phyloP scores from a whole-genome alignment of 2,797 vertebrate genomes.

The Lepilemur ruficaudatus region DNA sequence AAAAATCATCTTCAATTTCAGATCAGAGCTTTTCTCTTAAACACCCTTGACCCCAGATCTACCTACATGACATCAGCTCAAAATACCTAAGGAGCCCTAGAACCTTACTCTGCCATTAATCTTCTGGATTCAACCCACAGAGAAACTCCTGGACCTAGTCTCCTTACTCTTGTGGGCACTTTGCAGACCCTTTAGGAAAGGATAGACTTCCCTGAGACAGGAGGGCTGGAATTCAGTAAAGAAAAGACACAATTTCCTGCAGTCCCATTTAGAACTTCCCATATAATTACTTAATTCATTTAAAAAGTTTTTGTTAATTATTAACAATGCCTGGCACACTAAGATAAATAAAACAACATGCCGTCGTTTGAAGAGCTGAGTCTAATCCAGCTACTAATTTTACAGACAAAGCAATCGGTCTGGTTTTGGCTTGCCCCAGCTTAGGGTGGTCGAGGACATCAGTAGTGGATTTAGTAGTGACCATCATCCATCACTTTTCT shows the following conservation, averaged over 20 bases:
- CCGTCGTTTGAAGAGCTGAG: neutral
- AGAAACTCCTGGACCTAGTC: neutral
- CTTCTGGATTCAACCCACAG: neutral
- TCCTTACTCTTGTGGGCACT: neutral
- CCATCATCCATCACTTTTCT: neutral
- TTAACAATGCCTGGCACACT: slow-evolving; percentile 2
- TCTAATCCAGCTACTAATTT: neutral
- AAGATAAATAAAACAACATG: slow-evolving; percentile 16
- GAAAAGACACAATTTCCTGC: slow-evolving; percentile 9
- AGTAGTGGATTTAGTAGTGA: neutral
- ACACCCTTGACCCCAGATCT: neutral
- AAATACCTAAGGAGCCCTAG: neutral
- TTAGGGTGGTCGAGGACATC: neutral
- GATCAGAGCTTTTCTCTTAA: neutral
- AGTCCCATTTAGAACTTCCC: slow-evolving; percentile 32
- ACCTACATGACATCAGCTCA: neutral
- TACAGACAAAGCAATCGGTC: neutral
- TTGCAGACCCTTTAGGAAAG: neutral
- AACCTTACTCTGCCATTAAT: neutral
- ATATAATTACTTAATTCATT: slow-evolving; percentile 37
- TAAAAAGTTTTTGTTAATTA: slow-evolving; percentile 32
- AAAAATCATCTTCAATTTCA: neutral
- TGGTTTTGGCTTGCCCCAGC: neutral
- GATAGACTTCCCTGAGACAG: neutral
- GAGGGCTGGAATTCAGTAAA: neutral